phyloP scores from a whole-genome alignment of 2,113 vertebrate species.

The Marmota flaviventris region DNA sequence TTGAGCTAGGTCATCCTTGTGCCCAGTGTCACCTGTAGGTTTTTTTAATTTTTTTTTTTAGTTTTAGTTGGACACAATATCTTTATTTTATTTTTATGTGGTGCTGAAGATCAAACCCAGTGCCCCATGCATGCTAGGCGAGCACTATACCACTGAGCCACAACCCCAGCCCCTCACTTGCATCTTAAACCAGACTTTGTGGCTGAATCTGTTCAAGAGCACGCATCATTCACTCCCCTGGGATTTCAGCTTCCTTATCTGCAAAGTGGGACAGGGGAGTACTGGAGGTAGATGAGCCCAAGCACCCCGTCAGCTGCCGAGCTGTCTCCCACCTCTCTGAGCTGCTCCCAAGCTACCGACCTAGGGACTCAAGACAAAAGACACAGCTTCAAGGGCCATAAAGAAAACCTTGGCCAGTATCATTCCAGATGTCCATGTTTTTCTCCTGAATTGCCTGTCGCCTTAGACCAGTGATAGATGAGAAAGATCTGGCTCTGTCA shows the following conservation, averaged over 20 bases:
- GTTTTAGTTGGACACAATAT: no score
- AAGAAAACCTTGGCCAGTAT: not conserved
- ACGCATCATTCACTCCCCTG: not conserved
- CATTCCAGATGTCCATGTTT: not conserved
- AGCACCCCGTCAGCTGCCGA: not conserved
- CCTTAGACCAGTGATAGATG: not conserved
- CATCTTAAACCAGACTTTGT: not conserved
- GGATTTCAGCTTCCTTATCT: not conserved
- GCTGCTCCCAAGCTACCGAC: not conserved
- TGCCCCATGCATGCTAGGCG: no score
- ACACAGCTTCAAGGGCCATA: not conserved
- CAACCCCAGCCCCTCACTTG: no score
- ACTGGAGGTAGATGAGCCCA: not conserved
- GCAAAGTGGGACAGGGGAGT: not conserved
- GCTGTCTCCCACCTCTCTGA: not conserved
- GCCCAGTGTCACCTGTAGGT: not conserved
- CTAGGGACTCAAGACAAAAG: not conserved
- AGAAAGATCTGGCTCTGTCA: not conserved
- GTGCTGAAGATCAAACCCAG: no score
- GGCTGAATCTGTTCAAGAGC: not conserved
- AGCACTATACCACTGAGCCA: no score
- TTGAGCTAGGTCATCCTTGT: not conserved
- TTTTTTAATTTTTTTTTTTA: no score
- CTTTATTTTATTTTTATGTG: no score
- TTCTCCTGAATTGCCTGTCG: not conserved